These are phyloP conservation scores for Phthorimaea operculella DNA, from an alignment of 1,140 invertebrate genomes.

Conservation along the genomic window DNA sequence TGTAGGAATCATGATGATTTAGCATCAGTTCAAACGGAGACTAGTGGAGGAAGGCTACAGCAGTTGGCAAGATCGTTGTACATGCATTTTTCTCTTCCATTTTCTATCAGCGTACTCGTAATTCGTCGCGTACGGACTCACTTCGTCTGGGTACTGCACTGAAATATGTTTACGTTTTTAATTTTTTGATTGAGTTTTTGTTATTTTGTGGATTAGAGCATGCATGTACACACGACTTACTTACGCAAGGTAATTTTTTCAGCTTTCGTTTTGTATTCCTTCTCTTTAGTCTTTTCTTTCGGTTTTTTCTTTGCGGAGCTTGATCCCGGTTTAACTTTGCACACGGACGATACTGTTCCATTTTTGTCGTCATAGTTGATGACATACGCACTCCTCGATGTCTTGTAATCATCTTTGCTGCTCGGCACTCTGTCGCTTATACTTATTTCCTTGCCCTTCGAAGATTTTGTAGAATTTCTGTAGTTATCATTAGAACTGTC, in stretches of 20 bases:
- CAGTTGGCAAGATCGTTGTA: conserved; percentile 54
- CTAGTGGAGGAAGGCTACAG: conserved; percentile 26
- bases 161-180: conserved; percentile 54
- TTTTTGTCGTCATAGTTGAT: conserved; percentile 64
- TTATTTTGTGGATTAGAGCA: conserved; percentile 41
- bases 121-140: conserved; percentile 28
- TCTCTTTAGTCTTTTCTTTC: conserved; percentile 33
- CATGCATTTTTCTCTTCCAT: conserved; percentile 37
- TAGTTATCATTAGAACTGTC: neutral
- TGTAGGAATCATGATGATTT: conserved; percentile 1
- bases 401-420: conserved; percentile 20
- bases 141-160: conserved; percentile 48
- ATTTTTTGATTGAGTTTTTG: conserved; percentile 28
- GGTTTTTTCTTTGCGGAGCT: conserved; percentile 35
- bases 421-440: conserved; percentile 13
- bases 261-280: conserved; percentile 28
- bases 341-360: conserved; percentile 56
- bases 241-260: conserved; percentile 55
- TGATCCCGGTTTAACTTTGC: conserved; percentile 41
- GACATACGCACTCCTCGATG: conserved; percentile 48
- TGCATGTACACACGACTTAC: conserved; percentile 49
- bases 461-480: neutral
- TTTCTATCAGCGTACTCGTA: conserved; percentile 31
- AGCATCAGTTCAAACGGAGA: neutral
- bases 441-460: neutral